phyloP scores from a whole-genome alignment of 2,888 invertebrate genomes.

The Pardosa pseudoannulata region DNA sequence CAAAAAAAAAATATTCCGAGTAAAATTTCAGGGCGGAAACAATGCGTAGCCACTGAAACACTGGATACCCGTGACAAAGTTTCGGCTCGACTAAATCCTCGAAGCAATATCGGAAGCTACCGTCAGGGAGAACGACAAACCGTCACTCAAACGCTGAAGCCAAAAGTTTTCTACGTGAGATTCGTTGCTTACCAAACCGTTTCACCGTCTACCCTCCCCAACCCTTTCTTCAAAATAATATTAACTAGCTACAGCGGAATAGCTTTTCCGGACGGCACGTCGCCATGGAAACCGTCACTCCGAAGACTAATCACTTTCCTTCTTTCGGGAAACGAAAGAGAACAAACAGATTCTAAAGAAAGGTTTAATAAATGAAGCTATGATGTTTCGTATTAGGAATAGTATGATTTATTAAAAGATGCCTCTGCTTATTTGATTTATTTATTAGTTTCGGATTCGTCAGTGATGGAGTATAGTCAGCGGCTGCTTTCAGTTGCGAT shows the following conservation, averaged over 20 bases:
- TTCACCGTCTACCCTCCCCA: too few species aligned
- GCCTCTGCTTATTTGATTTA: too few species aligned
- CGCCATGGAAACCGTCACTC: constrained; percentile 6
- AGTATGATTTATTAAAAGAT: too few species aligned
- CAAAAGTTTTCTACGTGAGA: background rate
- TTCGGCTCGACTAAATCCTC: background rate
- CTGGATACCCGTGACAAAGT: background rate
- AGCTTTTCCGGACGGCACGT: background rate
- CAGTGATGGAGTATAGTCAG: too few species aligned
- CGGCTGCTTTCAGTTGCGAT: too few species aligned
- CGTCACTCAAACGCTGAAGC: background rate
- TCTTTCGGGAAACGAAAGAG: background rate
- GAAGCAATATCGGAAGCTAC: background rate
- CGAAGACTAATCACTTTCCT: background rate
- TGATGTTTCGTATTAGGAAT: too few species aligned
- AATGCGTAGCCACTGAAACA: too few species aligned
- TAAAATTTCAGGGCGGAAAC: too few species aligned
- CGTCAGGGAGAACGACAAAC: background rate
- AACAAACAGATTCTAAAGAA: background rate
- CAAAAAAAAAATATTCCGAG: too few species aligned
- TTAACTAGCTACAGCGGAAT: background rate
- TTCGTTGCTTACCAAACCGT: too few species aligned
- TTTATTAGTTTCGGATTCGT: too few species aligned
- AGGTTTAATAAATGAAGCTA: background rate
- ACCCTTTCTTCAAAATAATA: constrained; percentile 4